Conservation (phyloP, 2,797 vertebrate genomes). For the Anguilla anguilla region DNA sequence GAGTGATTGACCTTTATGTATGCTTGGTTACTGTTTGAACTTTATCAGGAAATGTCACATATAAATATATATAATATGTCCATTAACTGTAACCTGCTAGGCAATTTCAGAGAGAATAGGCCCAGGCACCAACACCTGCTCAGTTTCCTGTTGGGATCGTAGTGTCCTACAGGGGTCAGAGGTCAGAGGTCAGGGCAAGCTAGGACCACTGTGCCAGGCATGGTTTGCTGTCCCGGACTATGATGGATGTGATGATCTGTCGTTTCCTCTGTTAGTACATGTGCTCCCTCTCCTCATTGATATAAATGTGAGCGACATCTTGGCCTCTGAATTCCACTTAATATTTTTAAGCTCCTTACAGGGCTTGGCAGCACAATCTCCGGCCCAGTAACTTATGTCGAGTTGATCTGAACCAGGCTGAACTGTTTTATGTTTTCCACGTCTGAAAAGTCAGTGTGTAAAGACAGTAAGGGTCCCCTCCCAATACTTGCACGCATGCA, state of each 20-base stretch:
- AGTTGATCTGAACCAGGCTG: background rate
- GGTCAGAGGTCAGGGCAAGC: background rate
- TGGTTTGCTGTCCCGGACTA: background rate
- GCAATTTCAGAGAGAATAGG: background rate
- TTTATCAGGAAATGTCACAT: background rate
- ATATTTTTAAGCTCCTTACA: background rate
- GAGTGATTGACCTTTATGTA: background rate
- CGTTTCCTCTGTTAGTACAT: background rate
- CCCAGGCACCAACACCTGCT: background rate
- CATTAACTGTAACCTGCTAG: background rate
- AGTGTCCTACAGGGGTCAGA: slow-evolving; percentile 1
- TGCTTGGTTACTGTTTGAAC: background rate
- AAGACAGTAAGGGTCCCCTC: background rate
- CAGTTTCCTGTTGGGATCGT: background rate
- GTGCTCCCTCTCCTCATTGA: background rate
- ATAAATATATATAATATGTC: background rate
- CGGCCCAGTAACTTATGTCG: background rate
- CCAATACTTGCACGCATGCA: background rate
- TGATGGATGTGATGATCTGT: background rate
- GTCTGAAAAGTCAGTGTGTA: background rate
- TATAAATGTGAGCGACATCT: background rate
- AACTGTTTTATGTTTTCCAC: background rate
- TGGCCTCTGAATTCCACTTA: background rate
- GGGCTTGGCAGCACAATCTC: background rate
- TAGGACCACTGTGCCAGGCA: background rate